Conservation (phyloP, 2,888 invertebrate species). For the Drosophila yooni region DNA sequence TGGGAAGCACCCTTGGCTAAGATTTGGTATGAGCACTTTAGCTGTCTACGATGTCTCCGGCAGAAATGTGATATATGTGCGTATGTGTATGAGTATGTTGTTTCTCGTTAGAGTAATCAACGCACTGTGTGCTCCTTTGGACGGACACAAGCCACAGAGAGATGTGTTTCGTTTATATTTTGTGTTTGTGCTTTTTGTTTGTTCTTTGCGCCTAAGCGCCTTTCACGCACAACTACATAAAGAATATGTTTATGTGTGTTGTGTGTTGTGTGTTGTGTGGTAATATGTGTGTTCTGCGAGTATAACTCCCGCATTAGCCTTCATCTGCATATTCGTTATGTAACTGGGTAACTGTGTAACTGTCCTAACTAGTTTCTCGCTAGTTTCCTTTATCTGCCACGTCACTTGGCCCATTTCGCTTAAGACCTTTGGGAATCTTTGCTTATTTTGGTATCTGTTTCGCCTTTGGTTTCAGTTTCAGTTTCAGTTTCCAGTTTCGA, state of each 20-base stretch:
- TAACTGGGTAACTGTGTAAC: constrained; percentile 1
- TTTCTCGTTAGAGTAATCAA: constrained; percentile 10
- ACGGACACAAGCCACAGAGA: not conserved
- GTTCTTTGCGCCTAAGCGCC: constrained; percentile 1
- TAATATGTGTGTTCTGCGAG: not conserved
- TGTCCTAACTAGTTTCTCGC: constrained; percentile 6
- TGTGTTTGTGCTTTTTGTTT: not conserved
- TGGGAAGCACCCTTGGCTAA: not conserved
- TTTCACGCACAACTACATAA: constrained; percentile 17
- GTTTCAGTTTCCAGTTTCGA: constrained; percentile 3
- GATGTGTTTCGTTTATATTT: not conserved
- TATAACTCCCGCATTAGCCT: not conserved
- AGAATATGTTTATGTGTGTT: constrained; percentile 8
- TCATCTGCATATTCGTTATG: constrained; percentile 10
- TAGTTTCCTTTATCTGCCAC: constrained; percentile 1
- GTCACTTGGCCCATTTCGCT: constrained; percentile 5
- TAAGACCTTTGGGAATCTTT: constrained; percentile 10
- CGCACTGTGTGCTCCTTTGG: not conserved
- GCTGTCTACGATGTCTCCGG: not conserved
- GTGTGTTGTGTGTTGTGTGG: not conserved
- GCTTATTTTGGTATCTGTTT: not conserved
- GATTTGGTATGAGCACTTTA: not conserved
- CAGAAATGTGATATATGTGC: not conserved
- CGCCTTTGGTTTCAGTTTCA: not conserved
- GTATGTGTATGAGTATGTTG: not conserved